phyloP scores from a whole-genome alignment of 2,888 invertebrate species.

The Agrilus biguttatus region DNA sequence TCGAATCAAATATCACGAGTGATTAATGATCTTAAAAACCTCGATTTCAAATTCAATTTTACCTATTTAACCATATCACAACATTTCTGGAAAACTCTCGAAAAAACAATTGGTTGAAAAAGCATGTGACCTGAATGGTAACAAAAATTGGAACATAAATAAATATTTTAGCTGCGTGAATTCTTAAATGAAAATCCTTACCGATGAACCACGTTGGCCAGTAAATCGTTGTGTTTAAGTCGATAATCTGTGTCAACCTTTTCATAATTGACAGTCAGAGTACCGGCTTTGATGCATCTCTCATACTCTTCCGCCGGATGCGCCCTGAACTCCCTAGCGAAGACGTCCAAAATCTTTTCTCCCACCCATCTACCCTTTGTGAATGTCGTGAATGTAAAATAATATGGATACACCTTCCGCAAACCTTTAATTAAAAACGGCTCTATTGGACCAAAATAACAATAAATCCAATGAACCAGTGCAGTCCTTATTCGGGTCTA shows the following conservation, averaged over 20 bases:
- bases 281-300: constrained; percentile 79
- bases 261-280: constrained; percentile 86
- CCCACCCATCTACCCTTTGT: constrained; percentile 96
- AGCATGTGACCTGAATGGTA: too few species aligned
- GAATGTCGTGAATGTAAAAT: constrained; percentile 91
- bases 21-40: too few species aligned
- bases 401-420: constrained; percentile 93
- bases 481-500: too few species aligned
- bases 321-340: constrained; percentile 85
- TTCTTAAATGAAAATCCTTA: constrained; percentile 28
- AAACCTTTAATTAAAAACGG: constrained; percentile 48
- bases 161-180: constrained; percentile 2
- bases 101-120: too few species aligned
- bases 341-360: constrained; percentile 82
- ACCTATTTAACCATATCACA: too few species aligned
- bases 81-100: too few species aligned
- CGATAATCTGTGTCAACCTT: constrained; percentile 82
- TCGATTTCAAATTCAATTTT: too few species aligned
- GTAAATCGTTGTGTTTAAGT: constrained; percentile 82
- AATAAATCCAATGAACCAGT: too few species aligned
- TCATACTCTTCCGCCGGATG: constrained; percentile 88
- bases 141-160: constrained; percentile 1
- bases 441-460: too few species aligned
- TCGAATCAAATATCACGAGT: too few species aligned
- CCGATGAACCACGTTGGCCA: constrained; percentile 92